Base-by-base conservation (phyloP, 2,888 invertebrate species). In the Eueremaeus valkanovi region DNA sequence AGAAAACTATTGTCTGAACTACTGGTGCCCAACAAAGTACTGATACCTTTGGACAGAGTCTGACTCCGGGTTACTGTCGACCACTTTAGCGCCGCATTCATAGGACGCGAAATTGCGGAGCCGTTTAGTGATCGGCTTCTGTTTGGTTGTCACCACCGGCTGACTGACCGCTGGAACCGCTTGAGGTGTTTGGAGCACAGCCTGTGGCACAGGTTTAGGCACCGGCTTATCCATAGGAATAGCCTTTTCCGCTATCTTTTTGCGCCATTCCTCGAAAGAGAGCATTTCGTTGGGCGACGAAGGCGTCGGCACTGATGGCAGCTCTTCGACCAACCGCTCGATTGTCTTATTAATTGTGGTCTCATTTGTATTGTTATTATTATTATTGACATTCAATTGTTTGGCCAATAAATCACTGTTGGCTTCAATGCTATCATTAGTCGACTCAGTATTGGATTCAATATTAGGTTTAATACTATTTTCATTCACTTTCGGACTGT, bases 11-110 rank as follows among this genome's bases (percentile, higher is more conserved):
- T n/a, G n/a, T n/a, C n/a, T n/a, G n/a, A n/a, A n/a, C n/a, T n/a
- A n/a, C n/a, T n/a, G n/a, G n/a, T n/a, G n/a, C n/a, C n/a, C 36
- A 36, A 11, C 36, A 8, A 11, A 36, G 11, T 8, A 36, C 36
- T 8, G 6, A 36, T 2, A 74, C 74, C 75, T 49, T 31, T 51
- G 40, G 40, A 75, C 81, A 79, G 95, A 93, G 78, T 90, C 89
- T 0, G 97, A 91, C 85, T 97, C 98, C 0, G 92, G 90, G 85
- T 99, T 99, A 3, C 92, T 89, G 29, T 92, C 91, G 2, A 96
- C 89, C 40, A 99, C 89, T 86, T 99, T 99, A 0, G 99, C 96
- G 0, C 98, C 98, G 85, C 99, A 99, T 81, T 95, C 95, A 5
- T 91, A 90, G 0, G 95, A 93, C 1, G 98, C 98, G 84, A 96